Evolutionary conservation across 2,113 vertebrate genomes (phyloP), one percentile per base, ranked within the genome.

Genomic region (Callipepla californica): DNA sequence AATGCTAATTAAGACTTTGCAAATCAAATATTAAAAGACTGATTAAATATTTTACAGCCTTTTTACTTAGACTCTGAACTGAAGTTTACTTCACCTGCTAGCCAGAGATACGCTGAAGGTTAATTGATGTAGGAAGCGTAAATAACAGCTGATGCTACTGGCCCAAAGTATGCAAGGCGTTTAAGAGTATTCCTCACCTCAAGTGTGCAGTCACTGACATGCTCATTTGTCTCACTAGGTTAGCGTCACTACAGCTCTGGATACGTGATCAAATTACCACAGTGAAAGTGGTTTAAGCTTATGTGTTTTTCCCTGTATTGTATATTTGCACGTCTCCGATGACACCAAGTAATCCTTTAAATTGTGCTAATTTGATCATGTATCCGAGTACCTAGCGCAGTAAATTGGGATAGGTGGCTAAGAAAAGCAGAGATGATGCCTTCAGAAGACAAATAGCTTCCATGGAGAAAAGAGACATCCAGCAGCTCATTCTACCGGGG

Each of bases 281-380:
- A 2, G 17, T 34, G 57, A 95, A 95, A 96, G 95, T 95, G 96
- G 90, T 95, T 96, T 96, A 96, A 93, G 90, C 95, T 95, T 94
- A 96, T 96, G 88, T 94, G 93, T 85, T 96, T 96, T 94, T 55
- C 73, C 88, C 95, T 90, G 92, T 96, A 96, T 94, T 96, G 93
- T 96, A n/a, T 93, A 96, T 96, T 94, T 90, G 88, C 93, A 92
- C 88, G 85, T 94, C 94, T 92, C 92, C 67, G 85, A 50, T 94
- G 96, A 96, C 96, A 96, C 88, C 93, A 78, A 94, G 88, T 90
- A 96, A 96, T 96, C 92, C 90, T 90, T 96, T 96, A 96, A 94
- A 94, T 68, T 88, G 85, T 1, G 25, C 83, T 96, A 96, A 96
- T 96, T 96, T 88, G 93, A 96, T 96, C 93, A 92, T 7, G 66